Percentiles rank a stretch among this genome's conserved stretches.
Evolutionary conservation across 37 sponge, comb jelly and placozoan species (phyloP).

Genomic region (Bolinopsis microptera): DNA sequence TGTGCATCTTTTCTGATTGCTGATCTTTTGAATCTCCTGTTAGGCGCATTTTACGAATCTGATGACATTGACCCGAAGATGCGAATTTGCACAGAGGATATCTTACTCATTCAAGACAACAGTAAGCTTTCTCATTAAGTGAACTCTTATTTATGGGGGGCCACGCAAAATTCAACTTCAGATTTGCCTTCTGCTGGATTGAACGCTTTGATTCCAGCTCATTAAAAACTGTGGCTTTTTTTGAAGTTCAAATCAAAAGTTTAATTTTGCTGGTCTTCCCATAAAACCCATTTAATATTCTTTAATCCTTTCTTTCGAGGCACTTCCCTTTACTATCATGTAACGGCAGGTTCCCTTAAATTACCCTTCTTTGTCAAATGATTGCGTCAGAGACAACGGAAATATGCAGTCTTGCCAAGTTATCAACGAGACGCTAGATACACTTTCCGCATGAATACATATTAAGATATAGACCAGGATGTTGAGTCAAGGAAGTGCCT

Average conservation of each 20-base stretch:
- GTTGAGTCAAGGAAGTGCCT: background rate
- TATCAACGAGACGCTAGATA: too few species aligned
- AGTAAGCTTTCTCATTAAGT: background rate
- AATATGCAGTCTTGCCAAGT: too few species aligned
- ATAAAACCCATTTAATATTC: background rate
- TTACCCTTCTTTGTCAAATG: too few species aligned
- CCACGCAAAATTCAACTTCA: background rate
- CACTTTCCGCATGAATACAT: background rate
- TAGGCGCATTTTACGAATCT: background rate
- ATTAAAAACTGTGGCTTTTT: background rate
- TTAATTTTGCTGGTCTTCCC: background rate
- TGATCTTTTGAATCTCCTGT: background rate
- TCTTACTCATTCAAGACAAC: background rate
- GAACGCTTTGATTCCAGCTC: background rate
- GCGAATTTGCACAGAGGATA: background rate
- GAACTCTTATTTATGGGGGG: background rate
- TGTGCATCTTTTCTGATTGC: background rate
- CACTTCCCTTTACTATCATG: too few species aligned
- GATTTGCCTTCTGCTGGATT: background rate
- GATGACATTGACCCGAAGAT: background rate
- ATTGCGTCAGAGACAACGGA: too few species aligned
- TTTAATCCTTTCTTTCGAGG: background rate
- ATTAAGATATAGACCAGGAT: background rate
- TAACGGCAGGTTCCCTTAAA: too few species aligned
- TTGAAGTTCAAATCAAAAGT: background rate